These are phyloP conservation scores for Metellina segmentata DNA, from an alignment of 2,888 invertebrate species.

Conservation along the genomic window DNA sequence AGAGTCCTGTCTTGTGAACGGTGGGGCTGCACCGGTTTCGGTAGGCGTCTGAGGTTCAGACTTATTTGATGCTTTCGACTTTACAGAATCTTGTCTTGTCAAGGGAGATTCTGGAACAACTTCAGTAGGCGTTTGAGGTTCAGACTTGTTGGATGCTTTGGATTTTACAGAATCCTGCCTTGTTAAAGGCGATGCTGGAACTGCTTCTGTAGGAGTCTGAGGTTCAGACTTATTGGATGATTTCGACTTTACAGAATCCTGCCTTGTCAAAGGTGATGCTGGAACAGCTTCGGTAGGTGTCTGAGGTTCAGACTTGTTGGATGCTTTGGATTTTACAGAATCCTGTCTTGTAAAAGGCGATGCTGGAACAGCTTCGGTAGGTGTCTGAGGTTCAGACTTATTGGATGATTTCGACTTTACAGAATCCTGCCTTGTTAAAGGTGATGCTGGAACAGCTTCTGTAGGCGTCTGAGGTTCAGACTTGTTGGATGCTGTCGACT, in stretches of 20 bases:
- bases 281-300: slow-evolving; percentile 34
- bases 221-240: background rate
- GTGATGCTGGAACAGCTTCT: background rate
- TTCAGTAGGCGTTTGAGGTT: slow-evolving; percentile 54
- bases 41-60: slow-evolving; percentile 34
- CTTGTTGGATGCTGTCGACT: slow-evolving; percentile 20
- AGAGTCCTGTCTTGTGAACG: slow-evolving; percentile 42
- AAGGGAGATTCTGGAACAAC: background rate
- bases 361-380: slow-evolving; percentile 21
- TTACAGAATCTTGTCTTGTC: slow-evolving; percentile 41
- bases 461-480: slow-evolving; percentile 45
- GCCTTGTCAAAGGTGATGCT: slow-evolving; percentile 10
- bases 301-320: slow-evolving; percentile 15
- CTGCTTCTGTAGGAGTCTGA: background rate
- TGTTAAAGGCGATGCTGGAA: background rate
- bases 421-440: slow-evolving; percentile 30
- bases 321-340: slow-evolving; percentile 19
- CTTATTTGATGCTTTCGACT: slow-evolving; percentile 34
- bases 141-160: slow-evolving; percentile 21
- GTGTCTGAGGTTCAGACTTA: slow-evolving; percentile 33
- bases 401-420: slow-evolving; percentile 38
- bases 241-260: slow-evolving; percentile 29
- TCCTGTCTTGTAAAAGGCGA: slow-evolving; percentile 35
- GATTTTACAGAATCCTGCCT: slow-evolving; percentile 37
- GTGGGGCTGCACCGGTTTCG: slow-evolving; percentile 11